A percentile compares a stretch with the other conserved stretches of the same genome.
These are phyloP conservation scores for Clitarchus hookeri DNA, from an alignment of 2,888 invertebrate genomes.

Conservation along the genomic window DNA sequence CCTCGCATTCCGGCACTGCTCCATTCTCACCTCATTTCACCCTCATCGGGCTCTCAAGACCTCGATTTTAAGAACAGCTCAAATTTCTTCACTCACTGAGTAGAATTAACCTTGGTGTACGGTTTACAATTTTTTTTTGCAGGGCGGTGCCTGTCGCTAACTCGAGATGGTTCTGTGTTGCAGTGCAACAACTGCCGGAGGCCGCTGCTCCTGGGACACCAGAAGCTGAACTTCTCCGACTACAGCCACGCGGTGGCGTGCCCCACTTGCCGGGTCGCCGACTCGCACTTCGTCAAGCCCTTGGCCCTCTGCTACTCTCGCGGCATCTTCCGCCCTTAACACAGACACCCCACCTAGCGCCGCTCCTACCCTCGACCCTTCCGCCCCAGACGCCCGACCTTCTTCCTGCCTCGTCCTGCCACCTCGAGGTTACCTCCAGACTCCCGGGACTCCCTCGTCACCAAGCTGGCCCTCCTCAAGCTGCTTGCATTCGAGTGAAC, in stretches of 20 bases:
- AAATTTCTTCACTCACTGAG: too few relatives aligned
- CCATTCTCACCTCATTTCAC: too few relatives aligned
- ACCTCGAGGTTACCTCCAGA: neutral
- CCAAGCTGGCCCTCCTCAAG: too few relatives aligned
- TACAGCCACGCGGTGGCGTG: slow-evolving; percentile 91
- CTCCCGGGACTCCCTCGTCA: neutral
- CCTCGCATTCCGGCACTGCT: too few relatives aligned
- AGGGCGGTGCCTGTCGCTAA: neutral
- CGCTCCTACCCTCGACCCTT: neutral
- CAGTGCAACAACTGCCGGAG: slow-evolving; percentile 94
- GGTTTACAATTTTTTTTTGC: neutral
- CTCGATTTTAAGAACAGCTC: too few relatives aligned
- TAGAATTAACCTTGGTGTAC: too few relatives aligned
- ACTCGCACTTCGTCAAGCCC: slow-evolving; percentile 95
- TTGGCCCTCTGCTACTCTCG: slow-evolving; percentile 82
- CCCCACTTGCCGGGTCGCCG: slow-evolving; percentile 86
- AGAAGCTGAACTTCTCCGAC: slow-evolving; percentile 88
- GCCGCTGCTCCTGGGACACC: slow-evolving; percentile 83
- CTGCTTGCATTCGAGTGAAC: too few relatives aligned
- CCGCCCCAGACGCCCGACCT: neutral
- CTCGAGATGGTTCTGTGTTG: slow-evolving; percentile 48
- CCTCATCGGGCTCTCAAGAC: too few relatives aligned
- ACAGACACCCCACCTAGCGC: slow-evolving; percentile 54
- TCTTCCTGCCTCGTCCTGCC: too few relatives aligned
- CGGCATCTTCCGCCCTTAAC: slow-evolving; percentile 84